Evolutionary conservation across 1,140 invertebrate species (phyloP), one percentile per base, ranked within the genome.

Genomic region (Eubasilissa regina): DNA sequence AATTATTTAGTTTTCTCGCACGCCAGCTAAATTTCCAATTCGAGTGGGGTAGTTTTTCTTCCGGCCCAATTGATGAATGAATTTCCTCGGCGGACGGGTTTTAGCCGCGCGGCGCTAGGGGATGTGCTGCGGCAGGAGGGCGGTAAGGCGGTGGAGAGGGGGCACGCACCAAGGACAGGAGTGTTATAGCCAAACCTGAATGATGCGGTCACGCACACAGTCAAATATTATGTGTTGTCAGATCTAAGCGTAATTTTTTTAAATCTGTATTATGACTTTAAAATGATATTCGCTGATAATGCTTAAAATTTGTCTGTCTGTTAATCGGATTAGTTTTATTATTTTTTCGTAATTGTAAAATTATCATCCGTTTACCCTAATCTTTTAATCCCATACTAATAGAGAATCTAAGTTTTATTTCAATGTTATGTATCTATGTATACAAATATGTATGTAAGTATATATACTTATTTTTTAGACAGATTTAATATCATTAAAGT

Each of bases 41-140:
- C 3, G 21, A 11, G 15, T 10, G 17, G 15, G 55, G 25, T 35
- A 21, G 10, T 13, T 64, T 21, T 70, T 70, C 17, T 19, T 62
- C 47, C 56, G 45, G 51, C 72, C 48, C 47, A 78, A 47, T 81
- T 76, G 80, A 75, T 81, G 80, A 81, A 81, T 81, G 80, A 81
- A 81, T 81, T 81, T 81, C 80, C 73, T 75, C 78, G 64, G 53
- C 35, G 80, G 64, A 13, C 55, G 53, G 43, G 15, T 48, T 70
- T 70, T 45, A 17, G 19, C 19, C 21, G 15, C 10, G 62, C 19
- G 60, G 15, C 10, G 62, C 43, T 6, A n/a, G 43, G 35, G 62
- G 43, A 9, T 15, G 43, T n/a, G 43, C 25, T n/a, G n/a, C 13
- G 17, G 55, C 15, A 4, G 9, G 35, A 53, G 68, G 51, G 25